Conservation (phyloP, 2,888 invertebrate species). For the Dryocosmus kuriphilus region DNA sequence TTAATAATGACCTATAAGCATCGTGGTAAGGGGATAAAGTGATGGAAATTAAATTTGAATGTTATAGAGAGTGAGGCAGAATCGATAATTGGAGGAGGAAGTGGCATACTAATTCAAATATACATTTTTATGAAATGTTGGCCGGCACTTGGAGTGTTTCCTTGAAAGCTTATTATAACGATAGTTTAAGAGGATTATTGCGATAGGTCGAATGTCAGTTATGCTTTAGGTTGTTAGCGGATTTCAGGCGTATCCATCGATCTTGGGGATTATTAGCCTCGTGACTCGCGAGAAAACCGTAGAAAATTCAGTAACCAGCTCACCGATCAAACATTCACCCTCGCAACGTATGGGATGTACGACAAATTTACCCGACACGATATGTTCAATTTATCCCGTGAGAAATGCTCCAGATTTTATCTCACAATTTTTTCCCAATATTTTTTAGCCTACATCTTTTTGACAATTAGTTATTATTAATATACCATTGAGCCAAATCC, state of each 20-base stretch:
- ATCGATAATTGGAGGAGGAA: constrained; percentile 10
- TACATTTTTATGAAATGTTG: constrained; percentile 70
- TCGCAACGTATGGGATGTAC: background rate
- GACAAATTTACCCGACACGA: background rate
- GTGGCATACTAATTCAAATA: constrained; percentile 38
- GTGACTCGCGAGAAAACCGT: constrained; percentile 42
- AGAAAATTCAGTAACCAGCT: constrained; percentile 37
- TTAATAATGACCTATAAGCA: too few relatives aligned
- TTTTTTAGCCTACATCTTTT: background rate
- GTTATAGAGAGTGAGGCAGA: background rate
- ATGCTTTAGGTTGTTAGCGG: constrained; percentile 65
- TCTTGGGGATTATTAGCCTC: constrained; percentile 53
- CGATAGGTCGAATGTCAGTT: constrained; percentile 74
- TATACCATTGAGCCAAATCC: too few relatives aligned
- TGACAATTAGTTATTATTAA: background rate
- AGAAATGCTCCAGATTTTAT: background rate
- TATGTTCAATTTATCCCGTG: background rate
- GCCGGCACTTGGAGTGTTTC: constrained; percentile 73
- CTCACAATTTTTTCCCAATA: background rate
- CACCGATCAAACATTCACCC: constrained; percentile 14
- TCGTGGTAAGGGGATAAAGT: background rate
- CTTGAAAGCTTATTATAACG: constrained; percentile 69
- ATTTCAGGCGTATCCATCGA: constrained; percentile 61
- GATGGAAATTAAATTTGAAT: background rate
- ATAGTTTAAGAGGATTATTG: constrained; percentile 73